phyloP scores from a whole-genome alignment of 2,113 vertebrate genomes.

The Grallaria varia region DNA sequence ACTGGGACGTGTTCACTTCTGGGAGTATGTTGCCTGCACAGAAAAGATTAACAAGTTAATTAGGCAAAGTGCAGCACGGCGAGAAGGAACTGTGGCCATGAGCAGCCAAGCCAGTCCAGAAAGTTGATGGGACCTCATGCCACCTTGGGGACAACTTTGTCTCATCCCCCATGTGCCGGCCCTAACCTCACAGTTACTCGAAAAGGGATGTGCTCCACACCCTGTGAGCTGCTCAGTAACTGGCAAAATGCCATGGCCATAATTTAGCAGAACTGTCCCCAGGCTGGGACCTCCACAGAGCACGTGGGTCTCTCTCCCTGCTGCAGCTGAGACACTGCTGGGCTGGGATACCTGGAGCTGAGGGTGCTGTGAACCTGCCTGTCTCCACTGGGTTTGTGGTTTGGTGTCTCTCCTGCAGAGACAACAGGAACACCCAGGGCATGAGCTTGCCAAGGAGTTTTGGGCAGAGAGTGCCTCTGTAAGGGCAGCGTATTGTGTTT shows the following conservation, averaged over 20 bases:
- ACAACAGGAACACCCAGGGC: background rate
- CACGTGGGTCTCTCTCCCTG: background rate
- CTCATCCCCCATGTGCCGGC: background rate
- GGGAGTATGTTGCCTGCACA: background rate
- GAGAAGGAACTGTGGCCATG: background rate
- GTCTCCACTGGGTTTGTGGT: background rate
- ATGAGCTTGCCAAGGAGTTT: background rate
- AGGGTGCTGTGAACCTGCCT: background rate
- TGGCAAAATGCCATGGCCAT: background rate
- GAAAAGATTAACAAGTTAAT: background rate
- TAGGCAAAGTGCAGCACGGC: rapidly evolving
- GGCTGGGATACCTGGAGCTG: background rate
- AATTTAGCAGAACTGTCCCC: background rate
- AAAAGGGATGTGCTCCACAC: background rate
- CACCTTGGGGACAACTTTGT: background rate
- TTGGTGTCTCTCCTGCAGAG: background rate
- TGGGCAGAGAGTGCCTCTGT: background rate
- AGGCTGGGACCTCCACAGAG: background rate
- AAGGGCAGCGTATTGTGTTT: background rate
- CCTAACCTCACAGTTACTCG: rapidly evolving
- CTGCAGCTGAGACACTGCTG: background rate
- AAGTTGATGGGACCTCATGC: background rate
- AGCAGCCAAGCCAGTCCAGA: background rate
- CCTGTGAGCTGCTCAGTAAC: background rate
- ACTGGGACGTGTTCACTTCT: background rate